Base-by-base conservation (phyloP, 2,113 vertebrate genomes). In the Myotis lucifugus region DNA sequence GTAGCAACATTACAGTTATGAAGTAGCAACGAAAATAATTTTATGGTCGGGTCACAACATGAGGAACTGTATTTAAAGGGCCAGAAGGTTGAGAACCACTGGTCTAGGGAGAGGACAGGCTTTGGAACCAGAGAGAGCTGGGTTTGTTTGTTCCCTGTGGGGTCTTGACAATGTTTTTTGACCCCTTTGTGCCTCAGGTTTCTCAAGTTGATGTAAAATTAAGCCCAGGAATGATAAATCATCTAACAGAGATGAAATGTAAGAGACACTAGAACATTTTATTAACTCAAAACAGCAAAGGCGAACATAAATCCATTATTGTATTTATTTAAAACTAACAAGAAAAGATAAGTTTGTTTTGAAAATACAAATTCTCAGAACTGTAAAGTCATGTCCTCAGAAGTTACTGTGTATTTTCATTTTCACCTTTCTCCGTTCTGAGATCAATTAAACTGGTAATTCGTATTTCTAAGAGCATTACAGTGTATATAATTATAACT, bases 391-490 rank as follows among this genome's bases (percentile, higher is more conserved):
- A 69, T 82, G 77, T 64, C 42, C 32, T 87, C 66, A 92, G 37
- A 77, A 86, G 56, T 86, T 66, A 70, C 6, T 79, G n/a, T 86
- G 0, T 50, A 70, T 95, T 96, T 96, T 96, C 59, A 70, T 91
- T 91, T 90, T 81, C 19, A 82, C 82, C 40, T 95, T 70, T 89
- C 50, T 89, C 89, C 48, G 23, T 77, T 95, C 37, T 77, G n/a
- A 89, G 78, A 88, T 96, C 70, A 92, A 56, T 87, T 91, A 87
- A 83, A 88, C 48, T 88, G 52, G 29, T 50, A 74, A 95, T 70
- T 72, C 8, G 0, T 78, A 72, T 95, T 94, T 93, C 74, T 88
- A 72, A 82, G n/a, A 84, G 42, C 9, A 81, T 56, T 40, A 40
- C 1, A 54, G 50, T 69, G 15, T 64, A n/a, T 94, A 54, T 78